Percentiles rank a stretch among this genome's conserved stretches.
Conservation (phyloP, 2,113 vertebrate genomes). For the Gadus macrocephalus region DNA sequence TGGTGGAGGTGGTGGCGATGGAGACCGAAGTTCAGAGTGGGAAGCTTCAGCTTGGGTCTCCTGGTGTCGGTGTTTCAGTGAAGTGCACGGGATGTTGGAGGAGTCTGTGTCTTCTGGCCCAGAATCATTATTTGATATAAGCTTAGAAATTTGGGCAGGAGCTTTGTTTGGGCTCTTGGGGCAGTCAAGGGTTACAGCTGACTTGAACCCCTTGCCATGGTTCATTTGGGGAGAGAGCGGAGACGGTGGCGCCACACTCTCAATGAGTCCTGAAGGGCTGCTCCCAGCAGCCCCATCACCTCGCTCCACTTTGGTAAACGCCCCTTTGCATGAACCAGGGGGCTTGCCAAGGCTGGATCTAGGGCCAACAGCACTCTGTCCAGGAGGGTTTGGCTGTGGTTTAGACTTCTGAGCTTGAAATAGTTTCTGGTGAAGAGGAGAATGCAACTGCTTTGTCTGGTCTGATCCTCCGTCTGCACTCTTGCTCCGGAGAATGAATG, state of each 20-base stretch:
- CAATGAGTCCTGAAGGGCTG: constrained; percentile 50
- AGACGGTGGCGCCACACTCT: constrained; percentile 64
- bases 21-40: constrained; percentile 50
- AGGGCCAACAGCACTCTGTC: constrained; percentile 56
- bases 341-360: constrained; percentile 74
- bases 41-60: constrained; percentile 55
- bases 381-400: constrained; percentile 55
- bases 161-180: constrained; percentile 59
- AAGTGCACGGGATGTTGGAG: constrained; percentile 62
- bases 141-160: constrained; percentile 44
- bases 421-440: constrained; percentile 67
- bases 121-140: constrained; percentile 52
- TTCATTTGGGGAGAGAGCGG: constrained; percentile 70
- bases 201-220: constrained; percentile 67
- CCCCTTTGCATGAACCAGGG: constrained; percentile 69
- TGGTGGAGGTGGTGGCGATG: constrained; percentile 71
- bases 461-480: constrained; percentile 59
- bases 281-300: constrained; percentile 35
- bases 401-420: constrained; percentile 66
- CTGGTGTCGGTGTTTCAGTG: constrained; percentile 59
- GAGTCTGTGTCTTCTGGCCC: constrained; percentile 60
- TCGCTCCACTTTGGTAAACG: constrained; percentile 68
- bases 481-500: constrained; percentile 51
- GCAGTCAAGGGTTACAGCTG: constrained; percentile 54
- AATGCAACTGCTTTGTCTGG: constrained; percentile 63